Percentiles rank a stretch among this genome's conserved stretches.
phyloP scores from a whole-genome alignment of 2,797 vertebrate genomes.

The Dermochelys coriacea region DNA sequence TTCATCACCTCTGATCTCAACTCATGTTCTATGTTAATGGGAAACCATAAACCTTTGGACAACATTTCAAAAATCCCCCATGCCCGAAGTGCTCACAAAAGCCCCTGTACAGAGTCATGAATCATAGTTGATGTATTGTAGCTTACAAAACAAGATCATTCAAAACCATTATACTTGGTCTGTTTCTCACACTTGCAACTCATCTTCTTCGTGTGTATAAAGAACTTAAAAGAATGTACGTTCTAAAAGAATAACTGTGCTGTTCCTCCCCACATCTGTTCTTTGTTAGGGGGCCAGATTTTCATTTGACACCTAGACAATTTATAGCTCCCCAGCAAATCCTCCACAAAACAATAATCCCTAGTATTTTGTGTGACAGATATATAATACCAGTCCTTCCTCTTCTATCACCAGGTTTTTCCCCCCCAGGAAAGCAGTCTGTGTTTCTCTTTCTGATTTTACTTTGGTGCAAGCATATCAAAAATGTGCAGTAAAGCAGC shows the following conservation, averaged over 20 bases:
- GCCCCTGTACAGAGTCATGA: neutral
- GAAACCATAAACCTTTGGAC: neutral
- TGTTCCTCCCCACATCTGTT: neutral
- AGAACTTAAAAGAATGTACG: neutral
- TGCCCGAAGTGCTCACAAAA: neutral
- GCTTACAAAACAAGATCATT: neutral
- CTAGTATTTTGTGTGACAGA: constrained; percentile 3
- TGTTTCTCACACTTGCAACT: neutral
- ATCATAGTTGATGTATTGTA: neutral
- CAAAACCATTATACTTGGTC: neutral
- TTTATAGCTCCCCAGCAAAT: neutral
- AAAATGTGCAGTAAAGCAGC: constrained; percentile 28
- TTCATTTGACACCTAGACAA: neutral
- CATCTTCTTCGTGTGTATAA: neutral
- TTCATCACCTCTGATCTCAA: neutral
- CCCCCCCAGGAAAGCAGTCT: neutral
- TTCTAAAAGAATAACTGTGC: neutral
- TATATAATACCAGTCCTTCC: neutral
- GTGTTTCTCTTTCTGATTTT: constrained; percentile 26
- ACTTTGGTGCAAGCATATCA: constrained; percentile 11
- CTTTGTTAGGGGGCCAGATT: neutral
- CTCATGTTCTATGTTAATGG: neutral
- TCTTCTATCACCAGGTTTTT: neutral
- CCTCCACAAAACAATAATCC: neutral
- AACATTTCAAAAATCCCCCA: neutral